A percentile compares a stretch with the other conserved stretches of the same genome.
phyloP scores from a whole-genome alignment of 1,140 invertebrate genomes.

The Drosophila parabipectinata region DNA sequence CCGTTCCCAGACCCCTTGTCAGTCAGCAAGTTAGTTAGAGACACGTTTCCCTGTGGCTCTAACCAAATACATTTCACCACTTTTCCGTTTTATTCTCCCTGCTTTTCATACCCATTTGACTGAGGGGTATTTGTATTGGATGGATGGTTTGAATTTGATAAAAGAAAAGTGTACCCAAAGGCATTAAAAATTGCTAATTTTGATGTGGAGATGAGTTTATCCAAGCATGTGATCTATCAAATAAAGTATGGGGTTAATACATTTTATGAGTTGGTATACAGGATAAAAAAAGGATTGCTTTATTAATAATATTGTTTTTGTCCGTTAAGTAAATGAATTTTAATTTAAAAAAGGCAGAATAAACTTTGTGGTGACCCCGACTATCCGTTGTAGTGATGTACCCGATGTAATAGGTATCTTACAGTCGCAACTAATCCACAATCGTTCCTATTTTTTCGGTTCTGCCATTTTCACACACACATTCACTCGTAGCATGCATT shows the following conservation, averaged over 20 bases:
- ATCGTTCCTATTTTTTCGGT: slow-evolving; percentile 33
- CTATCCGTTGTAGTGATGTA: too few species aligned
- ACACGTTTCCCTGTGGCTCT: slow-evolving; percentile 44
- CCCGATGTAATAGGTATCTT: not conserved
- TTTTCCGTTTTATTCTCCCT: slow-evolving; percentile 45
- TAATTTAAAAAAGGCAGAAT: too few species aligned
- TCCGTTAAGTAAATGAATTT: too few species aligned
- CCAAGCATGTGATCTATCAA: too few species aligned
- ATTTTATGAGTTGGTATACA: not conserved
- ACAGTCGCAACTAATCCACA: not conserved
- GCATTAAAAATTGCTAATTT: not conserved
- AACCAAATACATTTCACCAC: slow-evolving; percentile 56
- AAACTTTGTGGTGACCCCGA: too few species aligned
- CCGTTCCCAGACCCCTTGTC: slow-evolving; percentile 33
- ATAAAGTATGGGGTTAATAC: too few species aligned
- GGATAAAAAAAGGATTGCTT: not conserved
- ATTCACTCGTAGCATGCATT: slow-evolving; percentile 47
- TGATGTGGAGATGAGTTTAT: not conserved
- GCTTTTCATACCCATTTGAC: slow-evolving; percentile 15
- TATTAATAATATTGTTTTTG: not conserved
- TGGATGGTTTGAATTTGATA: not conserved
- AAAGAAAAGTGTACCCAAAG: not conserved
- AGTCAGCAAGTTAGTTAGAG: slow-evolving; percentile 55
- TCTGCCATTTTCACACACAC: slow-evolving; percentile 62
- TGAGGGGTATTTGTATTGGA: not conserved